phyloP scores from a whole-genome alignment of 2,113 vertebrate species.

The Malurus alboscapulatus region DNA sequence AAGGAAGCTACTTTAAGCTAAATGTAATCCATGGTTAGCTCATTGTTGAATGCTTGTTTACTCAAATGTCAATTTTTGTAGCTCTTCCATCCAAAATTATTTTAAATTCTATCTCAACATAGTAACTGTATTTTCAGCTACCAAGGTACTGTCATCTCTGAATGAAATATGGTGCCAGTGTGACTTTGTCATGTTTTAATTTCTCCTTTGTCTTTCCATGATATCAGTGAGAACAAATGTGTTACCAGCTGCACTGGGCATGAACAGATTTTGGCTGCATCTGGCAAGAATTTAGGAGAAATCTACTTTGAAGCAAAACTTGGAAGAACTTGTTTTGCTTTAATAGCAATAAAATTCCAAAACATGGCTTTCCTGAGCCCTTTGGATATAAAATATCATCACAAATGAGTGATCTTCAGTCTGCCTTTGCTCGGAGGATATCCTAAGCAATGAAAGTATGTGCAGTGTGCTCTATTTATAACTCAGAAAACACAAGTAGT shows the following conservation, averaged over 20 bases:
- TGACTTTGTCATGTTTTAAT: neutral
- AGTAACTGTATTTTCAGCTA: neutral
- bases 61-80: neutral
- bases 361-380: neutral
- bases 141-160: neutral
- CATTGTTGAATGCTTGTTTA: neutral
- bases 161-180: neutral
- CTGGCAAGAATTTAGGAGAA: neutral
- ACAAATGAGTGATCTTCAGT: neutral
- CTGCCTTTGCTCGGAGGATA: neutral
- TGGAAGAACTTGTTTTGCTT: neutral
- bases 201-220: neutral
- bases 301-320: neutral
- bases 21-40: neutral
- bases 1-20: neutral
- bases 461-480: neutral
- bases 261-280: neutral
- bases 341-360: neutral
- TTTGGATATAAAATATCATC: neutral
- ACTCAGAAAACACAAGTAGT: neutral
- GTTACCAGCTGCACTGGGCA: neutral
- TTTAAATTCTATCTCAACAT: neutral
- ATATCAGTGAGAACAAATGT: neutral
- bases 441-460: neutral
- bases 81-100: neutral